phyloP scores from a whole-genome alignment of 2,888 invertebrate genomes.

The Pseudeuparius sepicola region DNA sequence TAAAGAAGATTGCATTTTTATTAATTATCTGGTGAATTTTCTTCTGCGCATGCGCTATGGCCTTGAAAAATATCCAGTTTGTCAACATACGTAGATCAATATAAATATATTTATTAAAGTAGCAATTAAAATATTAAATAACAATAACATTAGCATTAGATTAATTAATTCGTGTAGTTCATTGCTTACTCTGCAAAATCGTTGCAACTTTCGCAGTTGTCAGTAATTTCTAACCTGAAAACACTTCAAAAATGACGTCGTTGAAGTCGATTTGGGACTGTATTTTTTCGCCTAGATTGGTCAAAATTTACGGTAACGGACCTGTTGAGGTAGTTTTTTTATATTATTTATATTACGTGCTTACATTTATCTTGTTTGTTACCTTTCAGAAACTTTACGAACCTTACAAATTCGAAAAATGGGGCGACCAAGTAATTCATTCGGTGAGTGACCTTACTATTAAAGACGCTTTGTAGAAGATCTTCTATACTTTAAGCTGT shows the following conservation, averaged over 20 bases:
- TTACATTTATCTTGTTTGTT: constrained; percentile 13
- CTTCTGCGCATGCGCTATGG: too few relatives aligned
- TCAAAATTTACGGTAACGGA: constrained; percentile 57
- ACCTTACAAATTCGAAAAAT: constrained; percentile 57
- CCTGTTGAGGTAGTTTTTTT: constrained; percentile 38
- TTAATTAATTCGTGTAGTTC: too few relatives aligned
- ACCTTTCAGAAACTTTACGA: constrained; percentile 57
- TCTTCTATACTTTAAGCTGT: constrained; percentile 41
- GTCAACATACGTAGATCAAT: too few relatives aligned
- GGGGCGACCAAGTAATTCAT: constrained; percentile 62
- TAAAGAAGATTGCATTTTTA: too few relatives aligned
- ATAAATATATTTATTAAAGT: too few relatives aligned
- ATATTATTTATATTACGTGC: not conserved
- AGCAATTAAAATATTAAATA: too few relatives aligned
- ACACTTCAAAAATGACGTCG: constrained; percentile 33
- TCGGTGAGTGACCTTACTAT: constrained; percentile 38
- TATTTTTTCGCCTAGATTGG: constrained; percentile 60
- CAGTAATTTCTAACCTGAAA: too few relatives aligned
- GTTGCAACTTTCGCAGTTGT: too few relatives aligned
- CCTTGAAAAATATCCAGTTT: too few relatives aligned
- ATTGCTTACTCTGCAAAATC: too few relatives aligned
- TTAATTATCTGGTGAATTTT: too few relatives aligned
- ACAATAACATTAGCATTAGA: too few relatives aligned
- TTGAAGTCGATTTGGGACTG: constrained; percentile 52
- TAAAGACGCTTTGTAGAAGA: not conserved